Percentiles rank a stretch among this genome's conserved stretches.
Evolutionary conservation across 1,140 invertebrate species (phyloP).

Genomic region (Drosophila fuyamai): DNA sequence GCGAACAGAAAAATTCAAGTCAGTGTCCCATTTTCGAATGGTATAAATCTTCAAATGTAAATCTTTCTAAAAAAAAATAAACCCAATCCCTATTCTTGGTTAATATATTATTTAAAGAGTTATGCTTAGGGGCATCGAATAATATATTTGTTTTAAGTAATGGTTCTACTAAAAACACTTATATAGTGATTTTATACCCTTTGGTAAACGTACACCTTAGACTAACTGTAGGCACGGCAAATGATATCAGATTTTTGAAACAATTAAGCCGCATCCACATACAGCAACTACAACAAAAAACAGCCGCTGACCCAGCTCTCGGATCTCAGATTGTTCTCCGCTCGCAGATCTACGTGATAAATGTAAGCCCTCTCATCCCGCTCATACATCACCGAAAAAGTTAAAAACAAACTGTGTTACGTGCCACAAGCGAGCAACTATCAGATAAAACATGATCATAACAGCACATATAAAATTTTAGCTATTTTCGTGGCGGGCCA

Average conservation of each 20-base stretch:
- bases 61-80: no score
- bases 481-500: constrained; percentile 41
- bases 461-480: constrained; percentile 52
- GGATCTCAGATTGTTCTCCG: constrained; percentile 29
- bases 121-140: no score
- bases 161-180: not conserved
- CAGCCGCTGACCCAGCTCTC: constrained; percentile 30
- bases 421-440: constrained; percentile 48
- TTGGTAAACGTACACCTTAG: no score
- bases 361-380: not conserved
- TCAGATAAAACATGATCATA: constrained; percentile 56
- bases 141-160: no score
- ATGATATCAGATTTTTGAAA: constrained; percentile 30
- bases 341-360: constrained; percentile 33
- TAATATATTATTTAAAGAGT: no score
- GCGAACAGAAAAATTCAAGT: not conserved
- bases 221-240: constrained; percentile 1
- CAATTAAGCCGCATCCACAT: constrained; percentile 35
- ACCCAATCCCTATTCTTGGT: no score
- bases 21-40: not conserved
- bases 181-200: not conserved
- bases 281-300: constrained; percentile 13
- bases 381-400: not conserved
- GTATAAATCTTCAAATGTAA: constrained; percentile 3
- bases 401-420: constrained; percentile 37